phyloP scores from a whole-genome alignment of 2,888 invertebrate species.

The Cremastinae sp. region DNA sequence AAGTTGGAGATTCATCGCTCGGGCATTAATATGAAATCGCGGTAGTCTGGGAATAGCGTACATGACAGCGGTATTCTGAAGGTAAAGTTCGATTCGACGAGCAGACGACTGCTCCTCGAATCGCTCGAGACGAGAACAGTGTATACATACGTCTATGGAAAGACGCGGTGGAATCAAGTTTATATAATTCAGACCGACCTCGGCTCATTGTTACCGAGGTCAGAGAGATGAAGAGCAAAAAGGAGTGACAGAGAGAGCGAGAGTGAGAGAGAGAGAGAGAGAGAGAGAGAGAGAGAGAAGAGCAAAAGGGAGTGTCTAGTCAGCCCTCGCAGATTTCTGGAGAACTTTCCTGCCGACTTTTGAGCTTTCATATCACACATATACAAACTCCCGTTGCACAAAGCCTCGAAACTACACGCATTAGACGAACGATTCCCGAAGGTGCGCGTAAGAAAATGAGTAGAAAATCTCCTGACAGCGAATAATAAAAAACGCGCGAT shows the following conservation, averaged over 20 bases:
- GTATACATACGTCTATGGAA: constrained; percentile 12
- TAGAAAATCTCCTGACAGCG: constrained; percentile 25
- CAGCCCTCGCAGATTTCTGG: constrained; percentile 38
- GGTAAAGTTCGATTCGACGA: constrained; percentile 54
- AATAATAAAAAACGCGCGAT: constrained; percentile 24
- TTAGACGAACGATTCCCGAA: constrained; percentile 41
- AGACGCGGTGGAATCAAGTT: constrained; percentile 46
- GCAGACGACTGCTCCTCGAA: constrained; percentile 39
- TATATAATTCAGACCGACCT: constrained; percentile 59
- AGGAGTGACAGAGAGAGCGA: no score
- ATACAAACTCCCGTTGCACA: constrained; percentile 17
- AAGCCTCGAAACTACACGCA: constrained; percentile 24
- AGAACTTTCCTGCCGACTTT: constrained; percentile 43
- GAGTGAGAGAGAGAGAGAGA: no score
- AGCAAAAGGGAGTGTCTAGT: constrained; percentile 45
- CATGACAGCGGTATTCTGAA: constrained; percentile 17
- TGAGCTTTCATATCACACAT: constrained; percentile 28
- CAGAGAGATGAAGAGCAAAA: constrained; percentile 21
- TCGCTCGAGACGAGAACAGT: constrained; percentile 16
- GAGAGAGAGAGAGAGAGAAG: no score
- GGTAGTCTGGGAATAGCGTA: constrained; percentile 31
- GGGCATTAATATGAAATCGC: constrained; percentile 46
- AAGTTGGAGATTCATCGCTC: constrained; percentile 41
- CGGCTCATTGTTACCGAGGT: constrained; percentile 54
- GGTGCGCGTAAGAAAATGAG: constrained; percentile 41